A percentile compares a stretch with the other conserved stretches of the same genome.
Evolutionary conservation across 2,797 vertebrate species (phyloP).

Genomic region (Labeo calbasu): DNA sequence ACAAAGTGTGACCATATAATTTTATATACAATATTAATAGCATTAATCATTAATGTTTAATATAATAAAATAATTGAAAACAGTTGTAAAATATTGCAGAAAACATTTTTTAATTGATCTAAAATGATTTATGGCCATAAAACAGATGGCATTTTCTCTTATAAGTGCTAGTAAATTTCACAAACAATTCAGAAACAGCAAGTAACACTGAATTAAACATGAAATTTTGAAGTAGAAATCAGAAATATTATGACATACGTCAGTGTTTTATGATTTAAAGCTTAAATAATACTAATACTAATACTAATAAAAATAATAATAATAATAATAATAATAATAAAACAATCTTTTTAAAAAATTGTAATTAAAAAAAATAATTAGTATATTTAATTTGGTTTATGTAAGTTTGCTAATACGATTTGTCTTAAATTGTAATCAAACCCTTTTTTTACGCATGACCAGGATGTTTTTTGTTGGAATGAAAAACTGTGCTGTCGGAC

Average conservation of each 20-base stretch:
- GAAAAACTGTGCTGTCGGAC: slow-evolving; percentile 1
- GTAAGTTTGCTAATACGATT: not conserved
- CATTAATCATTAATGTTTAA: not conserved
- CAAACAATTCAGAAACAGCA: not conserved
- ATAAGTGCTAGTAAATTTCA: not conserved
- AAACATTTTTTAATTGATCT: not conserved
- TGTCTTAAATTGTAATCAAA: not conserved
- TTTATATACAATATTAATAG: not conserved
- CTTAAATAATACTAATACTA: too few species aligned
- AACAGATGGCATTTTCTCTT: not conserved
- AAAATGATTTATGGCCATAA: not conserved
- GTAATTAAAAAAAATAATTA: not conserved
- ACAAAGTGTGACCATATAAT: not conserved
- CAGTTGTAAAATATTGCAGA: not conserved
- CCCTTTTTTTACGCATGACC: not conserved
- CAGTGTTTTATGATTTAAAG: too few species aligned
- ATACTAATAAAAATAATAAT: too few species aligned
- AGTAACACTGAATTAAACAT: not conserved
- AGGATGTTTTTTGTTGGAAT: slow-evolving; percentile 26
- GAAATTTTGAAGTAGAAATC: not conserved
- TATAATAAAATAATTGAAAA: not conserved
- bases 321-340: too few species aligned
- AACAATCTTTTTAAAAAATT: too few species aligned
- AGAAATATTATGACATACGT: not conserved
- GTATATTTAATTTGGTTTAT: not conserved